Base-by-base conservation (phyloP, 1,140 invertebrate genomes). In the Euwallacea similis region DNA sequence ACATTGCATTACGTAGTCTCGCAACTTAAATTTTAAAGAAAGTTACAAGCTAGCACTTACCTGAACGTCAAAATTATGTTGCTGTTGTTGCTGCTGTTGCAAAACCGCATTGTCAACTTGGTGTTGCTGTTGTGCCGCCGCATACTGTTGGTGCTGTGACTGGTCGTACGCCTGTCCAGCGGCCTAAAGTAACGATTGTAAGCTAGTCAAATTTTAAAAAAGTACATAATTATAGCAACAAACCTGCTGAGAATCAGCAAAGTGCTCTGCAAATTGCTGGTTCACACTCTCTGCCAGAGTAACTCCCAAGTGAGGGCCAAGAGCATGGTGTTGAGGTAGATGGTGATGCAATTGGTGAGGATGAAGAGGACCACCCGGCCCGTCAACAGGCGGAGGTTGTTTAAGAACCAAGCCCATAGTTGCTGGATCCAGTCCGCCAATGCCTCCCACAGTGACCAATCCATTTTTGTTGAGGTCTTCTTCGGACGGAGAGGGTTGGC, bases 401-500 rank as follows among this genome's bases (percentile, higher is more conserved):
- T 83, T 84, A 78, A 85, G 82, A 80, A 85, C 82, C 74, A 85
- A 84, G 70, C 88, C 86, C 76, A 87, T 87, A 11, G 84, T 84
- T 15, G 83, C 84, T 7, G 82, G 84, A 64, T 84, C 85, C 56
- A 86, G 76, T 8, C 70, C 70, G 9, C 41, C 62, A n/a, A 71
- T 71, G 13, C 69, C 61, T 6, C 61, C 69, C 13, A 62, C 11
- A 42, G 84, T 77, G 10, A 85, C 84, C 21, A 85, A 82, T 42
- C 85, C 85, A n/a, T 85, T 83, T 78, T 88, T 89, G 65, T 86
- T 87, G 53, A 88, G 83, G 72, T 93, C 92, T 76, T 95, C 94
- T 80, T 95, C 93, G 8, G 92, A 92, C 4, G 94, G 94, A 7
- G 94, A 95, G 16, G 93, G 93, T 80, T 96, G 94, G 77, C 93